phyloP scores from a whole-genome alignment of 23 tunicate genomes.

The Botrylloides violaceus region DNA sequence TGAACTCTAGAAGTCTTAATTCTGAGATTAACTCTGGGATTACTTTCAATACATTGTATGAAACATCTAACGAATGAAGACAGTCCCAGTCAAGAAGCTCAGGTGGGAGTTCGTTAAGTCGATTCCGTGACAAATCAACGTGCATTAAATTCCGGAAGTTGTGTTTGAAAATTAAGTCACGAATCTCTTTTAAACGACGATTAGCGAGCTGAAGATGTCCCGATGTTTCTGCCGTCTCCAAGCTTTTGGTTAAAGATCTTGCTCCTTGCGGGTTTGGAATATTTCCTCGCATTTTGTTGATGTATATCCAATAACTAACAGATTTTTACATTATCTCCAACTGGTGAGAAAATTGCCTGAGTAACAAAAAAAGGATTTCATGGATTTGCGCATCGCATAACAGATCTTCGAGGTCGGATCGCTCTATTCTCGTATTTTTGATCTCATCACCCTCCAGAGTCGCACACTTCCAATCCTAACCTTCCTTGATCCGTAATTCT shows the following conservation, averaged over 20 bases:
- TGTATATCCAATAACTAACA: too few relatives aligned
- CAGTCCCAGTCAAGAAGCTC: slow-evolving; percentile 74
- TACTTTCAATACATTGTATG: slow-evolving; percentile 47
- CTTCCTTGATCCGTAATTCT: too few relatives aligned
- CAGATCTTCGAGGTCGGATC: too few relatives aligned
- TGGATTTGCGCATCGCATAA: too few relatives aligned
- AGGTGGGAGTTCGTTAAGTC: slow-evolving; percentile 51
- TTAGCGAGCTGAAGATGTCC: slow-evolving; percentile 39
- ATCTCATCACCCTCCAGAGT: too few relatives aligned
- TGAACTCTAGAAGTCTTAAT: slow-evolving; percentile 30
- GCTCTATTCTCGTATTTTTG: too few relatives aligned
- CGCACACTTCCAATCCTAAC: too few relatives aligned
- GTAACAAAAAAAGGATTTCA: too few relatives aligned
- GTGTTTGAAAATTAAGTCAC: slow-evolving; percentile 21
- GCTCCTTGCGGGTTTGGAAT: slow-evolving; percentile 1
- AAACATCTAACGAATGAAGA: slow-evolving; percentile 17
- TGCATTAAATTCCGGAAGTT: slow-evolving; percentile 46
- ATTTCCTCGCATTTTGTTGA: too few relatives aligned
- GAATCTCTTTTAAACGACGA: slow-evolving; percentile 49
- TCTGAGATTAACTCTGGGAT: slow-evolving; percentile 43
- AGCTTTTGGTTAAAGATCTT: slow-evolving; percentile 34
- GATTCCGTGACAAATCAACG: slow-evolving; percentile 49
- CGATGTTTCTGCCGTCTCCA: slow-evolving; percentile 67
- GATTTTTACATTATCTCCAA: too few relatives aligned
- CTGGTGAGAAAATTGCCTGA: too few relatives aligned